Conservation (phyloP, 2,113 vertebrate species). For the Tautogolabrus adspersus region DNA sequence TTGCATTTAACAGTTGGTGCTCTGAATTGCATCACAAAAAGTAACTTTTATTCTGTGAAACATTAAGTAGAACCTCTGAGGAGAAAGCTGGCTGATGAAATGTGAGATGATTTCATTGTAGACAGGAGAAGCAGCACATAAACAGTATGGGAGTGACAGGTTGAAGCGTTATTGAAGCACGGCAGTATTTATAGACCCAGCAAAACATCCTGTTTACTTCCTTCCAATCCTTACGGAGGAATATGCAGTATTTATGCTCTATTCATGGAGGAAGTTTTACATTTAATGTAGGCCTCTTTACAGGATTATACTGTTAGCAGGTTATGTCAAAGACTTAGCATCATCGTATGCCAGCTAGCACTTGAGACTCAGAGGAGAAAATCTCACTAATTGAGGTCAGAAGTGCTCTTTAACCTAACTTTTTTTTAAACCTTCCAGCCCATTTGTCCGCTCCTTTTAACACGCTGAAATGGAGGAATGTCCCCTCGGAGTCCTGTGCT, state of each 20-base stretch:
- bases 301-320: constrained; percentile 5
- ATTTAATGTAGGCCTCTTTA: constrained; percentile 13
- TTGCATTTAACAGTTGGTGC: not conserved
- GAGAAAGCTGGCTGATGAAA: constrained; percentile 2
- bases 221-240: constrained; percentile 16
- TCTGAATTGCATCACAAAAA: not conserved
- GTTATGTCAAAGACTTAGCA: constrained; percentile 21
- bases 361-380: constrained; percentile 59
- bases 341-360: constrained; percentile 27
- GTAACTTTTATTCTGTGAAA: not conserved
- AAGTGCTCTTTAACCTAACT: constrained; percentile 50
- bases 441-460: constrained; percentile 63
- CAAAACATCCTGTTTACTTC: constrained; percentile 61
- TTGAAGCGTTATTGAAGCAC: constrained; percentile 29
- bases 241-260: constrained; percentile 54
- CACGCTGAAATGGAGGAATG: constrained; percentile 68
- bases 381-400: constrained; percentile 78
- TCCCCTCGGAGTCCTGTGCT: constrained; percentile 61
- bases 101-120: constrained; percentile 18
- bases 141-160: constrained; percentile 44
- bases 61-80: not conserved
- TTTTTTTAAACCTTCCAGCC: constrained; percentile 57
- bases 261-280: constrained; percentile 36
- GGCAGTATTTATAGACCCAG: constrained; percentile 57
- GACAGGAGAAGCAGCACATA: constrained; percentile 27